Percentiles rank a stretch among this genome's conserved stretches.
Evolutionary conservation across 2,797 vertebrate species (phyloP).

Genomic region (Hypotaenidia philippensis): DNA sequence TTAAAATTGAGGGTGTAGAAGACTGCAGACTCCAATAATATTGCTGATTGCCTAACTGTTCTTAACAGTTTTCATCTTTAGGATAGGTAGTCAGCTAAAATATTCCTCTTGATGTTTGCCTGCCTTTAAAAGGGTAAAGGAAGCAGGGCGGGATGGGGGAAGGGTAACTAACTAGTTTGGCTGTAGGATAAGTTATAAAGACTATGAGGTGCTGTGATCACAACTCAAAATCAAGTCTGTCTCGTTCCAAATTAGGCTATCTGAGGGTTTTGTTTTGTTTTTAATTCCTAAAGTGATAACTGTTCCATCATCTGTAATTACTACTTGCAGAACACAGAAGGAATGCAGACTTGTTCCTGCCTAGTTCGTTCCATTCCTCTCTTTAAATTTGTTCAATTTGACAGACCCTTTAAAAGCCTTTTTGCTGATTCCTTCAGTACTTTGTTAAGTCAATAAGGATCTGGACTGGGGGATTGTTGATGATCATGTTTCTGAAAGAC

Average conservation of each 20-base stretch:
- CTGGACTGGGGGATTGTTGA: fast-evolving
- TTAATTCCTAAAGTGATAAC: neutral
- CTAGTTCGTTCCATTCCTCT: neutral
- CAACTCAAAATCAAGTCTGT: neutral
- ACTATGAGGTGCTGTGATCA: neutral
- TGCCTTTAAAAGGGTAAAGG: neutral
- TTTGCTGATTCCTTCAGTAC: neutral
- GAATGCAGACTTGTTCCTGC: neutral
- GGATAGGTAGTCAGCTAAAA: neutral
- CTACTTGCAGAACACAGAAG: neutral
- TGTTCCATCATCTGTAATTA: neutral
- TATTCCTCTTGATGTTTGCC: neutral
- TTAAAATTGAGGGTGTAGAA: neutral
- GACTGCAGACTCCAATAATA: neutral
- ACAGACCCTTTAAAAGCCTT: neutral
- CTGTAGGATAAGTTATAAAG: neutral
- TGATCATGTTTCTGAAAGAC: neutral
- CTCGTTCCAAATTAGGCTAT: neutral
- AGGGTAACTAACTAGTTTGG: neutral
- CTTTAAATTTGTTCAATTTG: neutral
- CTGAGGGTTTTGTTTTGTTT: neutral
- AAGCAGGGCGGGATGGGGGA: neutral
- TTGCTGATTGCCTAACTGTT: no score
- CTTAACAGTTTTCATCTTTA: neutral
- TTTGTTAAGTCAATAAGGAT: neutral